These are phyloP conservation scores for Eudasyphora cyanicolor DNA, from an alignment of 2,888 invertebrate species.

Conservation along the genomic window DNA sequence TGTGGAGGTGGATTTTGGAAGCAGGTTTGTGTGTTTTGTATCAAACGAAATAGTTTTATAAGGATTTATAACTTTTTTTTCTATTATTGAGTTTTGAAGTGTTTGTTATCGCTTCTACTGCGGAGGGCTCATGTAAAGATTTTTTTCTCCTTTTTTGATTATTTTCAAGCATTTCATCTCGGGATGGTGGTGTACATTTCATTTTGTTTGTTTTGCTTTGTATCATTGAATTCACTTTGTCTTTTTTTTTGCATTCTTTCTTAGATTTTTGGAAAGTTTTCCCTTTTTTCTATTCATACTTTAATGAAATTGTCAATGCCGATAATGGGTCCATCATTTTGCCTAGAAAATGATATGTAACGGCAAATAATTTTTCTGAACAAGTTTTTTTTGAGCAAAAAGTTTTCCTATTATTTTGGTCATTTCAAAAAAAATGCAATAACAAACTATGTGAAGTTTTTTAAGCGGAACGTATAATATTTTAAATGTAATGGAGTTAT, in stretches of 20 bases:
- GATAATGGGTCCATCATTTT: conserved; percentile 63
- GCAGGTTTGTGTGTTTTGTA: neutral
- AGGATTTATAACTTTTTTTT: conserved; percentile 21
- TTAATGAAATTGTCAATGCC: conserved; percentile 65
- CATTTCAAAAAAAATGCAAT: neutral
- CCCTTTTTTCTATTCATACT: conserved; percentile 43
- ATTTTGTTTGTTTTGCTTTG: conserved; percentile 1
- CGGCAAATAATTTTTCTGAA: conserved; percentile 32
- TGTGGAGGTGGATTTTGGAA: neutral
- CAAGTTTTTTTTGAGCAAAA: neutral
- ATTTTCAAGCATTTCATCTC: conserved; percentile 47
- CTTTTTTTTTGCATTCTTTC: conserved; percentile 12
- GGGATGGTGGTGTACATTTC: neutral
- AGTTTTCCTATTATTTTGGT: conserved; percentile 43
- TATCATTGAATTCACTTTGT: conserved; percentile 41
- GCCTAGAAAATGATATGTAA: conserved; percentile 60
- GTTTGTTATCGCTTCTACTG: neutral
- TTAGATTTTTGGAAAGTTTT: conserved; percentile 39
- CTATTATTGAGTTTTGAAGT: conserved; percentile 15
- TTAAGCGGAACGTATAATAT: neutral
- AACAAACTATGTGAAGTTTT: neutral
- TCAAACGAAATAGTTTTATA: conserved; percentile 20
- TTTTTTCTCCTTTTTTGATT: conserved; percentile 19
- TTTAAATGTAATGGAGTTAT: neutral
- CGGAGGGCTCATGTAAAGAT: neutral